Evolutionary conservation across 2,888 invertebrate species (phyloP), one percentile per base, ranked within the genome.

Genomic region (Drosophila vallismaia): DNA sequence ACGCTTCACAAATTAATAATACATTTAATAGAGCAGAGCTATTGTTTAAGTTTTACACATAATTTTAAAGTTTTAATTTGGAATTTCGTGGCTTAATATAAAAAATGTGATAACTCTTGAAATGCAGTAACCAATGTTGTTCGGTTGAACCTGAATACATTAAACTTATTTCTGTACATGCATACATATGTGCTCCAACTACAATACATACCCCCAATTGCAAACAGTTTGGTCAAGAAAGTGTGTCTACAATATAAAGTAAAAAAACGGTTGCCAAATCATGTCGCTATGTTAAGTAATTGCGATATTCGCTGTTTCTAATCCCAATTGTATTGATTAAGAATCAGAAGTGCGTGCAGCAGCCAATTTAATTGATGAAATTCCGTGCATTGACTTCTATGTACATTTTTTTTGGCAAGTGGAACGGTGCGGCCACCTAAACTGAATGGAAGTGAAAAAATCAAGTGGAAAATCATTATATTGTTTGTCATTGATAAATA

Each of bases 1-100:
- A 82, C 79, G 68, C 71, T 82, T 67, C 59, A 72, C 67, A 77
- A 83, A 68, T 80, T 72, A 72, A 86, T 69, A 81, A 76, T 85
- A 73, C 67, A 69, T 59, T 62, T 82, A 58, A 82, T 75, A 79
- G 83, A 82, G 70, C 71, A 85, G 77, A 67, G 52, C 62, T 76
- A 77, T 75, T 74, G 75, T 71, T 86, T 74, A 80, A 74, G 62
- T 77, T 81, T 86, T 77, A 49, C 49, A 48, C 51, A 52, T 59
- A 59, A 70, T 52, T 71, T 53, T 50, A 60, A 44, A 42, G 36
- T 55, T 53, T 52, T 59, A 54, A 33, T 60, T 50, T 60, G 60
- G 44, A 64, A 63, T 36, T 64, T 51, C 44, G 71, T 56, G 71
- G 64, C 56, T 56, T 64, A 57, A 29, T 36, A 40, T 28, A 44